phyloP scores from a whole-genome alignment of 1,140 invertebrate species.

The Chionoecetes opilio region DNA sequence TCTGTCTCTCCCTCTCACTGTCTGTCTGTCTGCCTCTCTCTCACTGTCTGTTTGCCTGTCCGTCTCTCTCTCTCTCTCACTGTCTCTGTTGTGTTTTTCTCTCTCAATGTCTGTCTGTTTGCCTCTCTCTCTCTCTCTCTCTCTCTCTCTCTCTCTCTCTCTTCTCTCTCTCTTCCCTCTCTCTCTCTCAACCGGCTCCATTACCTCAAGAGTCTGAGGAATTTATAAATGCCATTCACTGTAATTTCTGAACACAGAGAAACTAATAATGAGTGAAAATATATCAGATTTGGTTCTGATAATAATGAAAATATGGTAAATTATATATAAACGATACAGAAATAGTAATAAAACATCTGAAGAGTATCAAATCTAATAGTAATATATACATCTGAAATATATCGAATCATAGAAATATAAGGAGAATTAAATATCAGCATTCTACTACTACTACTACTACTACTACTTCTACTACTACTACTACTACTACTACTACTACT shows the following conservation, averaged over 20 bases:
- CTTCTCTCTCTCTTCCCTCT: conserved; percentile 48
- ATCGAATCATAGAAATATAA: too few species aligned
- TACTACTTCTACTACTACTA: conserved; percentile 13
- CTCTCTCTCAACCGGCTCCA: not conserved
- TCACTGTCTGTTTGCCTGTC: not conserved
- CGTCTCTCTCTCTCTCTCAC: not conserved
- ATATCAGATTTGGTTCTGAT: too few species aligned
- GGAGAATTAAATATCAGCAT: not conserved
- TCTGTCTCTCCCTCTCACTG: not conserved
- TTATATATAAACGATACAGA: too few species aligned
- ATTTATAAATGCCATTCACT: too few species aligned
- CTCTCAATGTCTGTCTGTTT: not conserved
- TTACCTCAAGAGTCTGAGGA: too few species aligned
- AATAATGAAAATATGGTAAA: too few species aligned
- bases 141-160: conserved; percentile 42
- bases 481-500: conserved; percentile 15
- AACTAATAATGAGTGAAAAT: too few species aligned
- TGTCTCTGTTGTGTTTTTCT: not conserved
- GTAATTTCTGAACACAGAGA: not conserved
- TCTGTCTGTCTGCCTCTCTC: not conserved
- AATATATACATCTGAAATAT: too few species aligned
- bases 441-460: not conserved
- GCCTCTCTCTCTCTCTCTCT: not conserved
- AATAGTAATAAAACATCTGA: too few species aligned
- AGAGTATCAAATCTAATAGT: too few species aligned